Percentiles rank a stretch among this genome's conserved stretches.
Conservation (phyloP, 2,797 vertebrate species). For the Taenioides sp. region DNA sequence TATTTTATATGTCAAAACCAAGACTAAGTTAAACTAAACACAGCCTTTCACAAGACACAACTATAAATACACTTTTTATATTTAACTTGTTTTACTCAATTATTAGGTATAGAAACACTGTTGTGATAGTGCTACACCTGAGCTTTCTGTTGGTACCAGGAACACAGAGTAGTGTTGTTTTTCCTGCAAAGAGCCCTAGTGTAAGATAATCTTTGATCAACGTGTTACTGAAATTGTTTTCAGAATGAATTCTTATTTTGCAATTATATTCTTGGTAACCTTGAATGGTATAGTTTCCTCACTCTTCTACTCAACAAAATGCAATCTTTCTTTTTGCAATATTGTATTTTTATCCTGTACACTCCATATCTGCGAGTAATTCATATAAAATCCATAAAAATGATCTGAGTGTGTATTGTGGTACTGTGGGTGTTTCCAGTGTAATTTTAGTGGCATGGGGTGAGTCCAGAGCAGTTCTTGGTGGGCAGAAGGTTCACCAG, state of each 20-base stretch:
- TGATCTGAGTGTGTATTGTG: slow-evolving; percentile 16
- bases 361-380: too few species aligned
- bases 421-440: slow-evolving; percentile 33
- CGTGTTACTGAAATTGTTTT: too few species aligned
- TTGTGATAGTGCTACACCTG: not conserved
- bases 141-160: slow-evolving; percentile 15
- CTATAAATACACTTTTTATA: too few species aligned
- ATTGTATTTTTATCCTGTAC: not conserved
- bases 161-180: not conserved
- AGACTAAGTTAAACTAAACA: too few species aligned
- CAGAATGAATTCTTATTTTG: not conserved
- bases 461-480: slow-evolving; percentile 39
- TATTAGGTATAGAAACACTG: too few species aligned
- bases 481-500: slow-evolving; percentile 73
- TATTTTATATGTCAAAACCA: too few species aligned
- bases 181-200: not conserved
- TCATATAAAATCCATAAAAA: too few species aligned
- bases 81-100: too few species aligned
- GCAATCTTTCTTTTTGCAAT: not conserved
- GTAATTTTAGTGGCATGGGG: slow-evolving; percentile 43
- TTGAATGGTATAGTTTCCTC: not conserved
- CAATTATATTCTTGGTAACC: not conserved
- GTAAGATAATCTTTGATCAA: not conserved
- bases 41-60: too few species aligned
- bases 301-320: not conserved